Evolutionary conservation across 2,888 invertebrate species (phyloP), one percentile per base, ranked within the genome.

Genomic region (Hypselothyrea guttata): DNA sequence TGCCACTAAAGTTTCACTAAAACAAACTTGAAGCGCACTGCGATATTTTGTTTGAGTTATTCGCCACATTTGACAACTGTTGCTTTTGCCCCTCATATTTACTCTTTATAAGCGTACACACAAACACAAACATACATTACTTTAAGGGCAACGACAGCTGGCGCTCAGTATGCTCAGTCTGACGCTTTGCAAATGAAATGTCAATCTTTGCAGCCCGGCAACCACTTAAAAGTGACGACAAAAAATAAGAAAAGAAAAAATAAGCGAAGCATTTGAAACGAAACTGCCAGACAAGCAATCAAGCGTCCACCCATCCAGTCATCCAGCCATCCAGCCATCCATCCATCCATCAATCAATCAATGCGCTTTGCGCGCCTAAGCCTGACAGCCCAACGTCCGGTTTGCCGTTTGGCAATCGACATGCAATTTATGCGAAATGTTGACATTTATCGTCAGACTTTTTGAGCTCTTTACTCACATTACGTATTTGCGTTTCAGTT

Each of bases 381-480:
- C 51, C 45, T 41, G 52, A 52, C 53, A 52, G 37, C 38, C 31
- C 18, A 15, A 41, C 45, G 33, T 47, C 51, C 40, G 22, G 60
- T 61, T 40, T 34, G 18, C 12, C 28, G 12, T 30, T 38, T 22
- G 51, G 31, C 66, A 67, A 67, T 73, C 73, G 59, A 62, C 72
- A 66, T 77, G 82, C 79, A 82, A 81, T 81, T 82, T 79, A 79
- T 82, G 76, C 82, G 67, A 79, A 82, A 64, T 70, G 79, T 77
- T 81, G 81, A 81, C 83, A 83, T 74, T 83, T 62, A 77, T 75
- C 79, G 79, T 40, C 51, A 61, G 65, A 68, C 71, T 67, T 62
- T 71, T 59, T 33, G 35, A 56, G 37, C 53, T 48, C 31, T 46
- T 56, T 51, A 8, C 33, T 33, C 11, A 4, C 12, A 35, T 52